Conservation (phyloP, 1,140 invertebrate species). For the Eulimnadia texana region DNA sequence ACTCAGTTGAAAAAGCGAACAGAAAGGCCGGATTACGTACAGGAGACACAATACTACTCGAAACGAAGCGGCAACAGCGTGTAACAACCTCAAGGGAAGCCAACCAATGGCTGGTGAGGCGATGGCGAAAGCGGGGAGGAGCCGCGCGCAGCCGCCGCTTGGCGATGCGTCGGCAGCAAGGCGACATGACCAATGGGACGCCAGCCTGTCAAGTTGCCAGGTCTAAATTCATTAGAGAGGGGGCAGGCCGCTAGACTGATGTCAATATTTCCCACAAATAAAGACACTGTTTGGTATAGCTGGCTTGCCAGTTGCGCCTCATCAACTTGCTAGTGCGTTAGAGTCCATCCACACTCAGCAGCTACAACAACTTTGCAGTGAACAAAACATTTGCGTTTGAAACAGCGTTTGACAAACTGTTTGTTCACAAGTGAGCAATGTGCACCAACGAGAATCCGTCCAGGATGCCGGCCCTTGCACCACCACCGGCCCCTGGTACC, state of each 20-base stretch:
- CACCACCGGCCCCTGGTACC: neutral
- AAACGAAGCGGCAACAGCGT: neutral
- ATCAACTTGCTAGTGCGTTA: neutral
- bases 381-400: neutral
- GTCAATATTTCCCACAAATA: slow-evolving; percentile 14
- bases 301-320: slow-evolving; percentile 2
- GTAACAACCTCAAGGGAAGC: no score
- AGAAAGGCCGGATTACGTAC: neutral
- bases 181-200: neutral
- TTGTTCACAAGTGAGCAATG: slow-evolving; percentile 10
- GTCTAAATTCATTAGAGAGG: neutral
- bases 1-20: neutral
- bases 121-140: neutral
- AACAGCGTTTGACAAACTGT: neutral
- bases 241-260: slow-evolving; percentile 1
- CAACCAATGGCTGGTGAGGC: neutral
- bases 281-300: slow-evolving; percentile 8
- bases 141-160: neutral
- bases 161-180: neutral
- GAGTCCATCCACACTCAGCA: neutral
- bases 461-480: neutral
- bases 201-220: neutral
- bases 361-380: neutral
- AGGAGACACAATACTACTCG: neutral
- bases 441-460: slow-evolving; percentile 19